These are phyloP conservation scores for Pachyseris speciosa DNA, from an alignment of 64 coral and sea anemone genomes.

Conservation along the genomic window DNA sequence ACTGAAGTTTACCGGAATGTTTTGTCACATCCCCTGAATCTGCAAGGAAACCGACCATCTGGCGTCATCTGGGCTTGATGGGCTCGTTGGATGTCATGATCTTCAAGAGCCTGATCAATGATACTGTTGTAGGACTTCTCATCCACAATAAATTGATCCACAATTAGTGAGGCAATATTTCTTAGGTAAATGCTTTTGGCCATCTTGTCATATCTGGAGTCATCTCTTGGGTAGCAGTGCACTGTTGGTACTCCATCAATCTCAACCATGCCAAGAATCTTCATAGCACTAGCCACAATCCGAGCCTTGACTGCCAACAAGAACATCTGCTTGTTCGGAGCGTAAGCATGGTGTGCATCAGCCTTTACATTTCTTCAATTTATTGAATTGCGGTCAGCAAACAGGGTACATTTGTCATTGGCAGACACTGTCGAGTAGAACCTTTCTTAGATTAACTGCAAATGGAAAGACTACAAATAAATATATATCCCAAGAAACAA, in stretches of 20 bases:
- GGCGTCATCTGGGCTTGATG: neutral
- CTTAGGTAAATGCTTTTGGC: neutral
- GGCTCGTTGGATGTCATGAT: neutral
- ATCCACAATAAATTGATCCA: neutral
- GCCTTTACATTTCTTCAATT: conserved; percentile 62
- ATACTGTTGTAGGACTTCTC: conserved; percentile 10
- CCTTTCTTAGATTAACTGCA: conserved; percentile 1
- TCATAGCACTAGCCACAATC: conserved; percentile 24
- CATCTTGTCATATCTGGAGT: neutral
- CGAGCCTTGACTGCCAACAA: conserved; percentile 20
- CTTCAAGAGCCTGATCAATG: neutral
- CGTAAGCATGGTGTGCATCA: conserved; percentile 43
- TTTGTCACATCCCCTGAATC: conserved; percentile 33
- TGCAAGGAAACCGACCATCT: conserved; percentile 40
- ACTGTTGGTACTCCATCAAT: neutral
- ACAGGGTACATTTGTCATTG: conserved; percentile 23
- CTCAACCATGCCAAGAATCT: neutral
- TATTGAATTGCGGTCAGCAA: conserved; percentile 36
- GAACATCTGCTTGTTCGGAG: conserved; percentile 41
- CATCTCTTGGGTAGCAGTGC: neutral
- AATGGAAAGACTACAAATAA: neutral
- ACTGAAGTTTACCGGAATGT: neutral
- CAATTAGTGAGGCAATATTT: conserved; percentile 1
- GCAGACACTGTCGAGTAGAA: conserved; percentile 34
- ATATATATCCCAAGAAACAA: too few species aligned